Percentiles rank a stretch among this genome's conserved stretches.
Evolutionary conservation across 2,888 invertebrate genomes (phyloP).

Genomic region (Metellina segmentata): DNA sequence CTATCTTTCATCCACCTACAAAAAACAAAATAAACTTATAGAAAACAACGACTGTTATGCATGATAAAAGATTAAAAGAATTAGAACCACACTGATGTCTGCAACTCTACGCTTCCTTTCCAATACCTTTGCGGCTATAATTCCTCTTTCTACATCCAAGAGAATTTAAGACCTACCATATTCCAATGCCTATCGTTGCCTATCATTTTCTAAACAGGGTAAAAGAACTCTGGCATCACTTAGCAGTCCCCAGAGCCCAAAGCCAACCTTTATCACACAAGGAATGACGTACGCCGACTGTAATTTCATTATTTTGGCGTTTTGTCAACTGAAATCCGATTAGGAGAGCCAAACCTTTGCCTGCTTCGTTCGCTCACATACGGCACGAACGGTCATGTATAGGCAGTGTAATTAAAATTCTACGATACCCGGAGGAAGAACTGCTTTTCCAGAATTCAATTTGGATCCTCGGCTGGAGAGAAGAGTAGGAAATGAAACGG

Average conservation of each 20-base stretch:
- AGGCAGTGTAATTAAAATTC: slow-evolving; percentile 66
- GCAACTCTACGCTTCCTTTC: no score
- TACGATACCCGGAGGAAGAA: slow-evolving; percentile 28
- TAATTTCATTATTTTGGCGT: slow-evolving; percentile 72
- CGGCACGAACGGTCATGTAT: slow-evolving; percentile 14
- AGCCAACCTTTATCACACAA: slow-evolving; percentile 3
- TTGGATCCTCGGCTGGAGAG: slow-evolving; percentile 33
- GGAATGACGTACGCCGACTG: slow-evolving; percentile 39
- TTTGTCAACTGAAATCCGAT: slow-evolving; percentile 70
- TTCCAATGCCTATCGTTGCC: not conserved
- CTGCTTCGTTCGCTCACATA: slow-evolving; percentile 6
- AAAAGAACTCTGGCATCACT: not conserved
- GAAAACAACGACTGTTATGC: no score
- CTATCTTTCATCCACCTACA: no score
- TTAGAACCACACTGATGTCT: no score
- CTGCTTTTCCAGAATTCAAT: slow-evolving; percentile 50
- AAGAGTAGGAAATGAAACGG: not conserved
- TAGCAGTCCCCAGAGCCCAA: slow-evolving; percentile 3
- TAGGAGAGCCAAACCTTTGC: slow-evolving; percentile 10
- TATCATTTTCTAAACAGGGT: not conserved
- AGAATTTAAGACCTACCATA: not conserved
- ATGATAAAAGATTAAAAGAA: no score
- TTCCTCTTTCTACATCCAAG: not conserved
- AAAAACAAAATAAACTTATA: no score
- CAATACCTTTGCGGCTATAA: not conserved